Evolutionary conservation across 2,888 invertebrate species (phyloP), one percentile per base, ranked within the genome.

Genomic region (Actias luna): DNA sequence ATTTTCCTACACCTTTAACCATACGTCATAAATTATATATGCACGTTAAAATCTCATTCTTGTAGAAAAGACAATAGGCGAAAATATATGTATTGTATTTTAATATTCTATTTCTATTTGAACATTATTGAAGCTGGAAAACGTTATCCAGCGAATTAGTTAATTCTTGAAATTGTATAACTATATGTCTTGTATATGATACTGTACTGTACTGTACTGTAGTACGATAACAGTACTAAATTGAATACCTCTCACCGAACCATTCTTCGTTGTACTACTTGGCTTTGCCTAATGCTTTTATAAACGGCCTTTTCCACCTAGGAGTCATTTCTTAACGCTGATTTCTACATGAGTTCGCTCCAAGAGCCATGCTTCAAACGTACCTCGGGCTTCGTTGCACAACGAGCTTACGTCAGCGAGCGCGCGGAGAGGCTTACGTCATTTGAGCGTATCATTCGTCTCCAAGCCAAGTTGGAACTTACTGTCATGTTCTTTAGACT

Each of bases 351-450:
- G 83, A 87, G 84, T 84, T 84, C 84, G 85, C 85, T 87, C 84
- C 82, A 85, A 91, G 88, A 88, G 85, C 85, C 82, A 84, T 84
- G 89, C 87, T 89, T 89, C 83, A 87, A 88, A 83, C 83, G 86
- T 89, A 90, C 87, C 90, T 89, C 86, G 79, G 83, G 88, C 89
- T 88, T 77, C 85, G 89, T 92, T 92, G 92, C 92, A 92, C 92
- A 92, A 92, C 92, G 85, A 88, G 92, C 92, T 92, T 92, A 92
- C 92, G 92, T 92, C 92, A 92, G 92, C 92, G 83, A 85, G 84
- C 89, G 84, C 83, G 85, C 86, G 81, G 79, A 87, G 87, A 87
- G 86, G 89, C 89, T 92, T 92, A 92, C 92, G 92, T 92, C 92
- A 92, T 87, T 85, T 84, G 79, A 84, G 88, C 88, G 85, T 84